Percentiles rank a stretch among this genome's conserved stretches.
Conservation (phyloP, 2,888 invertebrate species). For the Euplagia quadripunctaria region DNA sequence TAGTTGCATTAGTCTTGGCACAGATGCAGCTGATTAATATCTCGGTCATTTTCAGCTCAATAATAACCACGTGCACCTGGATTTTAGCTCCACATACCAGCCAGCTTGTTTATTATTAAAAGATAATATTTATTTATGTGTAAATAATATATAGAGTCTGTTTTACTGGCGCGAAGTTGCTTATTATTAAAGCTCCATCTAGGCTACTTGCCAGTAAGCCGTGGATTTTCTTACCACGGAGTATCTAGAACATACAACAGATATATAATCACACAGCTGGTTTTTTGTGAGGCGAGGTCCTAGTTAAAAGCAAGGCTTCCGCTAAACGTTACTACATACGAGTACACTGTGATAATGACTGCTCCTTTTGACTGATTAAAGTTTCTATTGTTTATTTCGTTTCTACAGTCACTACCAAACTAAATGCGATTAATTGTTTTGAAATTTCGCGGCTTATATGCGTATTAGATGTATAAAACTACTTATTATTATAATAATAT, state of each 20-base stretch:
- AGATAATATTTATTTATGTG: background rate
- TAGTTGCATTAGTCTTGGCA: constrained; percentile 51
- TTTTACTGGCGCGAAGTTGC: background rate
- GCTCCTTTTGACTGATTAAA: background rate
- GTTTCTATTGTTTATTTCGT: background rate
- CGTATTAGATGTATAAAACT: no score
- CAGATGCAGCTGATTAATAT: constrained; percentile 54
- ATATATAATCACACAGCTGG: background rate
- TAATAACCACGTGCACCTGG: constrained; percentile 50
- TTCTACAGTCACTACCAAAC: background rate
- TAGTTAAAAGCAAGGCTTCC: no score
- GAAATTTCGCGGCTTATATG: no score
- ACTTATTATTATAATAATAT: no score
- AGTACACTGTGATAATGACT: background rate
- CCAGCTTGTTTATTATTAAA: background rate
- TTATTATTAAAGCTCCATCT: background rate
- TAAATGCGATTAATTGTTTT: no score
- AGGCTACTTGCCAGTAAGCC: no score
- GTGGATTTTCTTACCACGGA: background rate
- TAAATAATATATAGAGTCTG: background rate
- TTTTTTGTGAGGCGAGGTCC: no score
- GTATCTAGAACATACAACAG: background rate
- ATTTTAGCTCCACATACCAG: constrained; percentile 13
- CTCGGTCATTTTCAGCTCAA: constrained; percentile 35
- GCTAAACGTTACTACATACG: no score